Percentiles rank a stretch among this genome's conserved stretches.
These are phyloP conservation scores for Stigmatopora argus DNA, from an alignment of 2,113 vertebrate genomes.

Conservation along the genomic window DNA sequence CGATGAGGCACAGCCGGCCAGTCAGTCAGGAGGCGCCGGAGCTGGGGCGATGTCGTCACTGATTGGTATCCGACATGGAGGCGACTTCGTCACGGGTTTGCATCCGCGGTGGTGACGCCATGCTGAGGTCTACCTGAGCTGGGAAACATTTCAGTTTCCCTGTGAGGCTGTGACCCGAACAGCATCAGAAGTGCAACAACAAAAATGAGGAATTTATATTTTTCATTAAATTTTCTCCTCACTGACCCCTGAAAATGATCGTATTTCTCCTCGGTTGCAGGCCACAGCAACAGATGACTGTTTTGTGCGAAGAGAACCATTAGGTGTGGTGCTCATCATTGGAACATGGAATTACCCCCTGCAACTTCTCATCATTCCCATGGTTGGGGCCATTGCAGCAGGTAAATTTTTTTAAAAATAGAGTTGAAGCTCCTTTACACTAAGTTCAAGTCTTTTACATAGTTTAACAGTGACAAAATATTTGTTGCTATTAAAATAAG, in stretches of 20 bases:
- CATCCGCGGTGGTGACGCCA: no score
- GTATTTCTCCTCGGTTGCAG: conserved; percentile 29
- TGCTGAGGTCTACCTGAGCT: no score
- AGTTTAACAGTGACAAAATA: not conserved
- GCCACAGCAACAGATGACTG: conserved; percentile 70
- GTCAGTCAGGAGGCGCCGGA: no score
- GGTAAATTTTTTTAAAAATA: conserved; percentile 36
- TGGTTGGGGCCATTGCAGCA: conserved; percentile 71
- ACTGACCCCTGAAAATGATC: not conserved
- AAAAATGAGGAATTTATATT: not conserved
- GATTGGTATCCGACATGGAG: no score
- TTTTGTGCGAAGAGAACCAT: conserved; percentile 61
- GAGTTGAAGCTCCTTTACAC: no score
- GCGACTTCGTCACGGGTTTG: no score
- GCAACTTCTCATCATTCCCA: conserved; percentile 61
- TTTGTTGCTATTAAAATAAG: not conserved
- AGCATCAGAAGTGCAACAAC: not conserved
- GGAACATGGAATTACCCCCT: conserved; percentile 74
- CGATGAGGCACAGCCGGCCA: no score
- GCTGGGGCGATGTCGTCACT: no score
- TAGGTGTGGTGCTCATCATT: conserved; percentile 72
- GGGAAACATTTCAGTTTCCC: not conserved
- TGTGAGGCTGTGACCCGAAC: not conserved
- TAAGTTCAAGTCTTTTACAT: not conserved
- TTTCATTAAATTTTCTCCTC: not conserved